Base-by-base conservation (phyloP, 2,797 vertebrate genomes). In the Melanotaenia nigrans region DNA sequence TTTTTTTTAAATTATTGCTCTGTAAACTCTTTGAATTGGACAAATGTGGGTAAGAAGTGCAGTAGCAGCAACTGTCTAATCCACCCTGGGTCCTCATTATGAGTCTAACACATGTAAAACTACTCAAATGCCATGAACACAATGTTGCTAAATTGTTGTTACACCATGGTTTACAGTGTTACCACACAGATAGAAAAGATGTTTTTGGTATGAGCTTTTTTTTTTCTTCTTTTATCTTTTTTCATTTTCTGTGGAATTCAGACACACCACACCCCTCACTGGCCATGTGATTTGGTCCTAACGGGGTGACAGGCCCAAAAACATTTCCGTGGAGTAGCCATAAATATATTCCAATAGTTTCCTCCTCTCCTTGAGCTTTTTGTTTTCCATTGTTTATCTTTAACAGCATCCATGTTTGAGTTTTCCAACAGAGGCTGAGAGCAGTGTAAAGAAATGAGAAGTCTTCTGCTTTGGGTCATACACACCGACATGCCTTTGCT, bases 401-500 rank as follows among this genome's bases (percentile, higher is more conserved):
- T 42, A 76, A 74, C 68, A 73, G 68, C 70, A 68, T 71, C 74
- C 68, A 42, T 45, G 70, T 81, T 68, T 9, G 49, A 61, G 62
- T 75, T 76, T 60, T 83, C 63, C 59, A 62, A n/a, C 51, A 54
- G 80, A 73, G 71, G 58, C 80, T 61, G 76, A 79, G 71, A 89
- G 90, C 87, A 89, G 87, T 88, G 75, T 79, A 65, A 60, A 78
- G 61, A 59, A 28, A 61, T 57, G 1, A 10, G 47, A 28, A 28
- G 85, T 84, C 33, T 16, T 9, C 38, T 10, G 60, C 65, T 64
- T 38, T 51, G 68, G 95, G 94, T 94, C 94, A 99, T 90, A 99
- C 96, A 4, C 98, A 99, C 75, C 96, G 96, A 0, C 98, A 99
- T 71, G 95, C 94, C 88, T 96, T 96, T 32, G 98, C 98, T 0